Evolutionary conservation across 2,888 invertebrate species (phyloP).

Genomic region (Tetanocera ferruginea): DNA sequence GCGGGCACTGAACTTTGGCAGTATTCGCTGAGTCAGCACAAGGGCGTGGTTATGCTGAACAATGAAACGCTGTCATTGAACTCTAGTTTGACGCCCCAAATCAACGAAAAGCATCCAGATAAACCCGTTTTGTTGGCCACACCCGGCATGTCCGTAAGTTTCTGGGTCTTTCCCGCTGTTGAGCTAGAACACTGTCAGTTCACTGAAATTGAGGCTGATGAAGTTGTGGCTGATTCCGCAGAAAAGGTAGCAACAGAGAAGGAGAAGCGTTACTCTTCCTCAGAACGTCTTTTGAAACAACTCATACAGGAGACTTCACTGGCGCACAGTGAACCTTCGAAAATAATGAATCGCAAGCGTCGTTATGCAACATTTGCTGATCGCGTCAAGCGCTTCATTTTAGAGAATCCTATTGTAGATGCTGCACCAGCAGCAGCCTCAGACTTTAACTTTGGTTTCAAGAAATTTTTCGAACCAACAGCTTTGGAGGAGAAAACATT

Average conservation of each 20-base stretch:
- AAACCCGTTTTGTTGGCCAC: constrained; percentile 74
- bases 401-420: constrained; percentile 50
- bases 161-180: constrained; percentile 81
- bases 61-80: constrained; percentile 74
- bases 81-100: constrained; percentile 73
- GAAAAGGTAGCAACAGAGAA: constrained; percentile 37
- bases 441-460: constrained; percentile 38
- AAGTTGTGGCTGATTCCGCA: constrained; percentile 42
- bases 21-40: constrained; percentile 72
- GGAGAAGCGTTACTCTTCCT: constrained; percentile 57
- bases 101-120: constrained; percentile 72
- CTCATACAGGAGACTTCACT: constrained; percentile 63
- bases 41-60: constrained; percentile 73
- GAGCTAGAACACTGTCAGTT: constrained; percentile 74
- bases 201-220: constrained; percentile 58
- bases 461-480: constrained; percentile 49
- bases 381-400: constrained; percentile 50
- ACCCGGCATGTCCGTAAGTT: constrained; percentile 79
- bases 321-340: constrained; percentile 48
- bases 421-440: background rate
- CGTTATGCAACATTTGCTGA: constrained; percentile 50
- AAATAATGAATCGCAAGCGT: constrained; percentile 53
- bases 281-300: constrained; percentile 62
- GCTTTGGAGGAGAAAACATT: constrained; percentile 34
- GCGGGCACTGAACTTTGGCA: constrained; percentile 74